Percentiles rank a stretch among this genome's conserved stretches.
phyloP scores from a whole-genome alignment of 2,113 vertebrate genomes.

The Nibea albiflora region DNA sequence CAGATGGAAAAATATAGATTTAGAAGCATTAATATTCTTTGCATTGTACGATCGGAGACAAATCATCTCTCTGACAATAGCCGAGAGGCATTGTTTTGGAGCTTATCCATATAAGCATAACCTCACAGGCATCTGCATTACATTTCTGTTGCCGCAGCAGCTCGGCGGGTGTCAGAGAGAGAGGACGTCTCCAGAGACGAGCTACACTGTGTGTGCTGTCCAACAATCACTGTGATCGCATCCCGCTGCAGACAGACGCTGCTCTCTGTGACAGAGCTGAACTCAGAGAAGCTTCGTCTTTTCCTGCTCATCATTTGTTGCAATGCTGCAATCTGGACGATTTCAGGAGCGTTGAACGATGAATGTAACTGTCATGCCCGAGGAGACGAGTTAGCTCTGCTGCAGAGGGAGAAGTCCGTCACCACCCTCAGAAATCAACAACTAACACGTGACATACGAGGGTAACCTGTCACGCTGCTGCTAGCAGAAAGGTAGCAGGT shows the following conservation, averaged over 20 bases:
- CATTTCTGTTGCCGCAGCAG: background rate
- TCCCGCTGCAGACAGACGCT: background rate
- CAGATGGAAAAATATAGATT: slow-evolving; percentile 17
- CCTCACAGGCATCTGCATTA: background rate
- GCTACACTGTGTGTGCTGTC: background rate
- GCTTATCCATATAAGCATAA: too few relatives aligned
- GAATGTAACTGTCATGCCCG: too few relatives aligned
- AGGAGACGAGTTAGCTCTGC: too few relatives aligned
- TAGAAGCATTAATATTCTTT: background rate
- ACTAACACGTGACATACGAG: too few relatives aligned
- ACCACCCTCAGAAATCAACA: too few relatives aligned
- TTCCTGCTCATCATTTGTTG: background rate
- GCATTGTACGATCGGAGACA: background rate
- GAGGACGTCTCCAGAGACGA: slow-evolving; percentile 8
- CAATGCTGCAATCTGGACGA: too few relatives aligned
- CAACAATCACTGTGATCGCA: background rate
- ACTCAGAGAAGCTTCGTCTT: background rate
- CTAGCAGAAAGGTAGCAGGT: too few relatives aligned
- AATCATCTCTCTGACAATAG: background rate
- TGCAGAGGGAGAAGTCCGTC: too few relatives aligned
- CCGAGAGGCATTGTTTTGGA: background rate
- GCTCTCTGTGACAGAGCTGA: background rate
- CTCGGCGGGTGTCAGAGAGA: background rate
- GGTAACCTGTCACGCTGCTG: too few relatives aligned
- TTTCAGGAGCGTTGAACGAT: too few relatives aligned